These are phyloP conservation scores for Apoda limacodes DNA, from an alignment of 2,888 invertebrate genomes.

Conservation along the genomic window DNA sequence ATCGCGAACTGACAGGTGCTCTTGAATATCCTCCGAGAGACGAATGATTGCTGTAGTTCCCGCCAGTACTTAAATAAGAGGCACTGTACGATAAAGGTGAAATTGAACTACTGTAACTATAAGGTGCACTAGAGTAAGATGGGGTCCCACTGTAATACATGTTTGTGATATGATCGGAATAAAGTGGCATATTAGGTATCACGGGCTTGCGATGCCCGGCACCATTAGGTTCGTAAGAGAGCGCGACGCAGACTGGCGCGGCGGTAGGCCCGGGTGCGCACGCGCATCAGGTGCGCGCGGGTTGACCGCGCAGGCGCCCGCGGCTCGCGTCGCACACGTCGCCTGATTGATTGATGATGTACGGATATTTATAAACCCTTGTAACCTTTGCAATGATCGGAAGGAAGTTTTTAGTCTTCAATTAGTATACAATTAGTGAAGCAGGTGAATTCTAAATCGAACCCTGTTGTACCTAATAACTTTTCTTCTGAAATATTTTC, in stretches of 20 bases:
- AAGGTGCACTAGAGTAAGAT: conserved; percentile 59
- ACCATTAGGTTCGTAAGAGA: conserved; percentile 25
- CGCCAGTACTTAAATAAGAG: conserved; percentile 61
- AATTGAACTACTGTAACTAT: conserved; percentile 56
- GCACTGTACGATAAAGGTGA: conserved; percentile 54
- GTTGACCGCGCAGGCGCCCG: too few relatives aligned
- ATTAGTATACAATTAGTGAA: too few relatives aligned
- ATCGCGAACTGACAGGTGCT: conserved; percentile 45
- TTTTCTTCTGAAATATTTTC: too few relatives aligned
- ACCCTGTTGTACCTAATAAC: too few relatives aligned
- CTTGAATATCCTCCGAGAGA: conserved; percentile 70
- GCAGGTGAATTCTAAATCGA: too few relatives aligned
- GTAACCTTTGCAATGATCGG: conserved; percentile 24
- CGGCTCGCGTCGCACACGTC: conserved; percentile 27
- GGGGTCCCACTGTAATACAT: conserved; percentile 64
- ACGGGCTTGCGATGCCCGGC: conserved; percentile 30
- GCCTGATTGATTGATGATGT: conserved; percentile 61
- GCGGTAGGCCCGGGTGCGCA: conserved; percentile 24
- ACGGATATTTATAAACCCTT: conserved; percentile 25
- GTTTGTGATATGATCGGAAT: conserved; percentile 75
- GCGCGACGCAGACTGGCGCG: conserved; percentile 44
- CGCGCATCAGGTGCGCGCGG: conserved; percentile 29
- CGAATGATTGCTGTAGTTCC: conserved; percentile 58
- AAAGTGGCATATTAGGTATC: conserved; percentile 75
- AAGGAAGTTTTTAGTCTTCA: conserved; percentile 27